Evolutionary conservation across 2,113 vertebrate species (phyloP), one percentile per base, ranked within the genome.

Genomic region (Poeciliopsis turrubarensis): DNA sequence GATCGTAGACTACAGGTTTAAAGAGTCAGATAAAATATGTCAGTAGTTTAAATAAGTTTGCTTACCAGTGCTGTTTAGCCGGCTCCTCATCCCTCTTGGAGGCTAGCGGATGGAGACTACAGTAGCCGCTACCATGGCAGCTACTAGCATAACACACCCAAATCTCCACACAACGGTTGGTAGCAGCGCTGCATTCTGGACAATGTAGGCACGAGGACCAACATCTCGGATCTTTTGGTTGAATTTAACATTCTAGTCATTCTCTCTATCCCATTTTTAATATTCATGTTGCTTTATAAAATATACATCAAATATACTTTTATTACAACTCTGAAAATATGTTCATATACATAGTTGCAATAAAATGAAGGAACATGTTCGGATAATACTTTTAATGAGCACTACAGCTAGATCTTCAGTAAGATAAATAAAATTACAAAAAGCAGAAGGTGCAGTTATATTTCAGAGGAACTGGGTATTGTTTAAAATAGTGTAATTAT

Each of bases 1-100:
- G 32, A 7, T 2, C 67, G 26, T 22, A 31, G 54, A 30, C 47
- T 37, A 51, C 39, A 54, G 15, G 32, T 31, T 60, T 27, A 65
- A 65, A 60, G 54, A 29, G 11, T 19, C 22, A 25, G 37, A 22
- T 29, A 25, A 39, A 39, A 39, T 22, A 9, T 25, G 31, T 8
- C 26, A 8, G 47, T 32, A 39, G 63, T 66, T 64, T 74, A 31
- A 27, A 60, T 54, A 68, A 47, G 11, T 15, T 13, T 34, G 32
- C 57, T 82, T 79, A 86, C 76, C 80, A 25, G 64, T 70, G 25
- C 72, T 69, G 30, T 29, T 67, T 19, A 51, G 19, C 57, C 66
- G n/a, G 57, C 66, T 68, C 27, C 15, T 73, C 70, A 71, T 80
- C 62, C 37, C 77, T 73, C 65, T 30, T 57, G 14, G 15, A n/a